phyloP scores from a whole-genome alignment of 2,113 vertebrate species.

The Epinephelus cyanopodus region DNA sequence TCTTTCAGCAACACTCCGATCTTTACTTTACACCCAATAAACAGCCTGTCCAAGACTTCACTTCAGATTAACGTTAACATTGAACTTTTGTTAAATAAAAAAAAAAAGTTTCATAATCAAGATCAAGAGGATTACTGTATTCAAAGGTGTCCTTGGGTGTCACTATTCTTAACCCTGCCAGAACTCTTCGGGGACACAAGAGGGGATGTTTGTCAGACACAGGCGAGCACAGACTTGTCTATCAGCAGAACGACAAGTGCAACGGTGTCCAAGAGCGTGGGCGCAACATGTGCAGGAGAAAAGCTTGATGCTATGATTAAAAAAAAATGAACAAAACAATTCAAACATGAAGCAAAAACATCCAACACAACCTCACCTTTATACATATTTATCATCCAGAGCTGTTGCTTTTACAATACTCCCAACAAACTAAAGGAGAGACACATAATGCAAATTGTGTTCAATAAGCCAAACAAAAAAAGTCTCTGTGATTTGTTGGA shows the following conservation, averaged over 20 bases:
- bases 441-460: slow-evolving; percentile 6
- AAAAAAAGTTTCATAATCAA: slow-evolving; percentile 42
- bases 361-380: not conserved
- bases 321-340: slow-evolving; percentile 20
- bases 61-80: slow-evolving; percentile 53
- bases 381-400: not conserved
- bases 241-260: slow-evolving; percentile 9
- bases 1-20: slow-evolving; percentile 29
- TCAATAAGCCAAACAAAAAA: slow-evolving; percentile 27
- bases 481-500: slow-evolving; percentile 20
- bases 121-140: slow-evolving; percentile 54
- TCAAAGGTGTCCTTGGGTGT: slow-evolving; percentile 46
- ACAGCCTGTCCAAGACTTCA: slow-evolving; percentile 53
- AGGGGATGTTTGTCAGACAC: slow-evolving; percentile 55
- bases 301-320: slow-evolving; percentile 7
- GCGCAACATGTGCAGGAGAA: slow-evolving; percentile 28
- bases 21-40: slow-evolving; percentile 38
- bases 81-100: slow-evolving; percentile 16
- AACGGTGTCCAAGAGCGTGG: slow-evolving; percentile 17
- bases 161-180: slow-evolving; percentile 36
- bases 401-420: slow-evolving; percentile 8
- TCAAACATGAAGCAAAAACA: not conserved
- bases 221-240: slow-evolving; percentile 42
- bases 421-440: slow-evolving; percentile 1
- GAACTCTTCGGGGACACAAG: slow-evolving; percentile 29